Percentiles rank a stretch among this genome's conserved stretches.
These are phyloP conservation scores for Lycophotia porphyrea DNA, from an alignment of 2,888 invertebrate species.

Conservation along the genomic window DNA sequence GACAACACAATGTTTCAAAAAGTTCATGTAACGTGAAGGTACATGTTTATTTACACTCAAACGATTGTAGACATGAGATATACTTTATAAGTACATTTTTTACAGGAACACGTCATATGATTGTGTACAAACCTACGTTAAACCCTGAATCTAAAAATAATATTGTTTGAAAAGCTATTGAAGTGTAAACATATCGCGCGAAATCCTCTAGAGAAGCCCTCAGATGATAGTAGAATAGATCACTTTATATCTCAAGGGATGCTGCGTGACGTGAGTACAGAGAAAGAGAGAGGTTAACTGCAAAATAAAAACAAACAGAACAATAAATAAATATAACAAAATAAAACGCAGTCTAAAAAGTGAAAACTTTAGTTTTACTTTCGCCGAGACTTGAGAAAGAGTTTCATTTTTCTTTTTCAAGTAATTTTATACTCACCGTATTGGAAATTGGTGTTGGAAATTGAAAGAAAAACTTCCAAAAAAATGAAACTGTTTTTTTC, in stretches of 20 bases:
- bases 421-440: background rate
- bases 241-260: background rate
- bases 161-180: constrained; percentile 1
- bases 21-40: background rate
- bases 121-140: background rate
- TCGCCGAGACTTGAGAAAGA: background rate
- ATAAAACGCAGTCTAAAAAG: background rate
- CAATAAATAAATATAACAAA: background rate
- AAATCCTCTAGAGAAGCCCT: constrained; percentile 10
- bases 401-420: background rate
- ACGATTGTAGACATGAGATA: background rate
- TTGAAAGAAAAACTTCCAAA: no score
- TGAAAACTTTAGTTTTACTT: background rate
- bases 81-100: no score
- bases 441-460: background rate
- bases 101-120: background rate
- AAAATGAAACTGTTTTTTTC: no score
- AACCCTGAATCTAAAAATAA: background rate
- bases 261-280: background rate
- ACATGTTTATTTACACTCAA: background rate
- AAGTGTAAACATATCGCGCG: constrained; percentile 22
- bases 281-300: background rate
- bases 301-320: background rate
- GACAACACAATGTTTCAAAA: background rate
- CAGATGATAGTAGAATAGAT: background rate